These are phyloP conservation scores for Brachyptera risi DNA, from an alignment of 2,888 invertebrate species.

Conservation along the genomic window DNA sequence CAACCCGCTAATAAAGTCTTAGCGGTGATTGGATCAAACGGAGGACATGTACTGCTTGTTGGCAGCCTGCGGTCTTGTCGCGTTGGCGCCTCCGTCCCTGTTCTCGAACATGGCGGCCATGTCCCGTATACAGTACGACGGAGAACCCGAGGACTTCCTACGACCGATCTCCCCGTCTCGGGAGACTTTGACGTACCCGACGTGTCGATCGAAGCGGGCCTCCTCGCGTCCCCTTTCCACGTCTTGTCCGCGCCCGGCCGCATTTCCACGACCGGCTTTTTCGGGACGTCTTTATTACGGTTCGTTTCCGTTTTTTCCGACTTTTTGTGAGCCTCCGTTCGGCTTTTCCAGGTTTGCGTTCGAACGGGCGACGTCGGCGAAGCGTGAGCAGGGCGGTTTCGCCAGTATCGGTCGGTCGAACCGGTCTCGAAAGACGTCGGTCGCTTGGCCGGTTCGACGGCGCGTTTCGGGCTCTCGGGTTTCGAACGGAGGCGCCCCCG, in stretches of 20 bases:
- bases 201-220: slow-evolving; percentile 35
- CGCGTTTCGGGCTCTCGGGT: neutral
- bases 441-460: neutral
- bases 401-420: slow-evolving; percentile 39
- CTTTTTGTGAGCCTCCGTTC: neutral
- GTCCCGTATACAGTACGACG: slow-evolving; percentile 71
- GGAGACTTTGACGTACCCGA: neutral
- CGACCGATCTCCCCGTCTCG: slow-evolving; percentile 39
- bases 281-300: neutral
- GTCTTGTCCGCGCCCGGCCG: neutral
- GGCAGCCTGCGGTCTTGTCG: neutral
- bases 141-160: slow-evolving; percentile 45
- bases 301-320: neutral
- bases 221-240: slow-evolving; percentile 27
- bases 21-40: neutral
- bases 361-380: no score
- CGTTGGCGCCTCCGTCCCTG: slow-evolving; percentile 15
- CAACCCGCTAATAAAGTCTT: no score
- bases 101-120: slow-evolving; percentile 76
- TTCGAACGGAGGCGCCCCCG: neutral
- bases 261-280: neutral
- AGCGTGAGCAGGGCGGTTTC: slow-evolving; percentile 42
- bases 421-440: neutral
- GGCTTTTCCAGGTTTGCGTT: neutral
- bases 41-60: neutral